phyloP scores from a whole-genome alignment of 2,888 invertebrate genomes.

The Torymus aiolomorphi region DNA sequence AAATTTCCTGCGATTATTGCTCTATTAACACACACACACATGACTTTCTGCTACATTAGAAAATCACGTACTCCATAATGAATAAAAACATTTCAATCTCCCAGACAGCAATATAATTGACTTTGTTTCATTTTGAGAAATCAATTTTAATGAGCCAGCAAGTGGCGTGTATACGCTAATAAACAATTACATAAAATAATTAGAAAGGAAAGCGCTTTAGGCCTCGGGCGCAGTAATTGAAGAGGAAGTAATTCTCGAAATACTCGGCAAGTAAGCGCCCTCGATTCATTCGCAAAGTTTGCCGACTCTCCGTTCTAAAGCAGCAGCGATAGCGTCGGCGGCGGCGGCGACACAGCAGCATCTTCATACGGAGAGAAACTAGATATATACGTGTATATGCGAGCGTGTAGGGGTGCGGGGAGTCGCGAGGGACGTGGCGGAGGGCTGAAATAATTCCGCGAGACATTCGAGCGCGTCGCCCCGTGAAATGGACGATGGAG shows the following conservation, averaged over 20 bases:
- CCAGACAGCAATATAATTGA: not conserved
- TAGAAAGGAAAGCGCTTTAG: slow-evolving; percentile 31
- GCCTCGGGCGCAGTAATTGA: slow-evolving; percentile 40
- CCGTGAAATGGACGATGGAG: slow-evolving; percentile 60
- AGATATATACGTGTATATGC: not conserved
- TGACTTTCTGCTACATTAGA: too few species aligned
- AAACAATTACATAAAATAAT: slow-evolving; percentile 46
- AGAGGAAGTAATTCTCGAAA: slow-evolving; percentile 51
- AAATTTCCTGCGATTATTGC: slow-evolving; percentile 24
- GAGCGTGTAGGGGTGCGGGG: not conserved
- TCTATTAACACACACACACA: not conserved
- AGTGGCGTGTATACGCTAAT: not conserved
- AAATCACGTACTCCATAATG: too few species aligned
- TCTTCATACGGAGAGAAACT: slow-evolving; percentile 5
- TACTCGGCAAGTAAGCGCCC: slow-evolving; percentile 31
- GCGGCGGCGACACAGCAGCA: not conserved
- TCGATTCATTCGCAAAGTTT: slow-evolving; percentile 53
- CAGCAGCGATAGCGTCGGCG: too few species aligned
- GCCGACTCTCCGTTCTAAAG: slow-evolving; percentile 10
- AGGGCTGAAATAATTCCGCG: slow-evolving; percentile 63
- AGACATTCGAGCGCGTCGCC: slow-evolving; percentile 63
- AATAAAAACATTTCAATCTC: too few species aligned
- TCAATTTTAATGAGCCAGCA: too few species aligned
- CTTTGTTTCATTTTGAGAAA: not conserved
- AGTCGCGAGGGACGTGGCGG: not conserved